These are phyloP conservation scores for Carapus acus DNA, from an alignment of 2,797 vertebrate species.

Conservation along the genomic window DNA sequence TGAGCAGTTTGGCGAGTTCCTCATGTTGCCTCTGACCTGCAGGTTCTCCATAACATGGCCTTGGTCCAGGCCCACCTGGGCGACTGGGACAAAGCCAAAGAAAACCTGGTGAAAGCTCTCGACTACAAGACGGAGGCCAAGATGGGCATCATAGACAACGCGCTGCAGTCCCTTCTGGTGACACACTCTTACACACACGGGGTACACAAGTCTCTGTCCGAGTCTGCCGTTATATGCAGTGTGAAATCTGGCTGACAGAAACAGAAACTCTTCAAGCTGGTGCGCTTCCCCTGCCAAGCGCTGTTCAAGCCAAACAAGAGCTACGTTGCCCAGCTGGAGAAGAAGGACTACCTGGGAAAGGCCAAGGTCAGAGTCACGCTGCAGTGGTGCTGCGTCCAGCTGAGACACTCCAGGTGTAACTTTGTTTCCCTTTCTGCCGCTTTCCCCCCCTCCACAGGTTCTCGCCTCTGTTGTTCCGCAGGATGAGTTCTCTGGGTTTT, in stretches of 20 bases:
- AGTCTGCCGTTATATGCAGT: too few species aligned
- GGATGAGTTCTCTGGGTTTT: conserved; percentile 90
- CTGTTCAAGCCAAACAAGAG: conserved; percentile 90
- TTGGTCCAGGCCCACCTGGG: conserved; percentile 75
- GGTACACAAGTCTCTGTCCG: too few species aligned
- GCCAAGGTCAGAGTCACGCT: conserved; percentile 72
- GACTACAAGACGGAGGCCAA: conserved; percentile 76
- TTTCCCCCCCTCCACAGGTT: conserved; percentile 69
- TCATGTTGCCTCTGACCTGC: conserved; percentile 8
- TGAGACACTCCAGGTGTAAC: not conserved
- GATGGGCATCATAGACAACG: conserved; percentile 78
- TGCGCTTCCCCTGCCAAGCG: conserved; percentile 73
- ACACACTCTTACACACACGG: conserved; percentile 28
- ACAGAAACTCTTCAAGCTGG: conserved; percentile 79
- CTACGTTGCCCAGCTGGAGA: conserved; percentile 91
- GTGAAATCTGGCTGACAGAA: conserved; percentile 72
- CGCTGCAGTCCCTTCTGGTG: conserved; percentile 86
- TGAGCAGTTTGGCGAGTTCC: too few species aligned
- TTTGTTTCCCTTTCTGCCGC: too few species aligned
- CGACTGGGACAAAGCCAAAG: conserved; percentile 86
- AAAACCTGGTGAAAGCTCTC: conserved; percentile 74
- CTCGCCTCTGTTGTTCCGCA: conserved; percentile 88
- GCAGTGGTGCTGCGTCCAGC: too few species aligned
- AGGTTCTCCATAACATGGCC: conserved; percentile 88
- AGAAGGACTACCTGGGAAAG: conserved; percentile 96